A percentile compares a stretch with the other conserved stretches of the same genome.
Evolutionary conservation across 2,113 vertebrate genomes (phyloP).

Genomic region (Archocentrus centrarchus): DNA sequence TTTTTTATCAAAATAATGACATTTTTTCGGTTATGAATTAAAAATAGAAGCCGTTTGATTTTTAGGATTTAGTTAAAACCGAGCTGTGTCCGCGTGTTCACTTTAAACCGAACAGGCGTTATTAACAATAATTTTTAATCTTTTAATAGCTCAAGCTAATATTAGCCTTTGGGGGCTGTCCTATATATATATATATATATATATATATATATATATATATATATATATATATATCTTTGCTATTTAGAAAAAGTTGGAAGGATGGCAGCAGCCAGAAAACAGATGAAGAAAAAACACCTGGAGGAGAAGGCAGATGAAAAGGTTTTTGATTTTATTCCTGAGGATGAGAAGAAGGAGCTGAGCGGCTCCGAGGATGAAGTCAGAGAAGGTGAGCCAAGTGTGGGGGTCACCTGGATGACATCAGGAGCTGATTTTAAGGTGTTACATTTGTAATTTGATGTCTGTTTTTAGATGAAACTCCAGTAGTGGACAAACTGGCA

Average conservation of each 20-base stretch:
- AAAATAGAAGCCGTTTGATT: background rate
- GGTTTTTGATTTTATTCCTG: conserved; percentile 65
- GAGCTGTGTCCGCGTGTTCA: background rate
- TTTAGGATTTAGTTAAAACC: background rate
- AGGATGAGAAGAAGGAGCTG: conserved; percentile 63
- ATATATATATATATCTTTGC: background rate
- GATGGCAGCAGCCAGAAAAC: conserved; percentile 72
- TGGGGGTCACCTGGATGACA: background rate
- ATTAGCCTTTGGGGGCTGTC: background rate
- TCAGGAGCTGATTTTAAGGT: background rate
- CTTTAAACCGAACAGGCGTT: background rate
- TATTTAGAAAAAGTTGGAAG: background rate
- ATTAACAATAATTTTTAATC: background rate
- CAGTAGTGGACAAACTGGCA: conserved; percentile 53
- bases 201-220: background rate
- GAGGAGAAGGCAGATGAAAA: conserved; percentile 51
- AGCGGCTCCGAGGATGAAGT: conserved; percentile 73
- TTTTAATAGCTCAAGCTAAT: background rate
- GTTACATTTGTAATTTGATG: background rate
- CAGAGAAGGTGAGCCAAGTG: conserved; percentile 43
- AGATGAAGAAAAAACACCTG: conserved; percentile 54
- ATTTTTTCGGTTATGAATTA: background rate
- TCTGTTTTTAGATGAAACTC: conserved; percentile 52
- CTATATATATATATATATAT: background rate
- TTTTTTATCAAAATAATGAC: background rate